A percentile compares a stretch with the other conserved stretches of the same genome.
Conservation (phyloP, 2,888 invertebrate genomes). For the Odontomyia ornata region DNA sequence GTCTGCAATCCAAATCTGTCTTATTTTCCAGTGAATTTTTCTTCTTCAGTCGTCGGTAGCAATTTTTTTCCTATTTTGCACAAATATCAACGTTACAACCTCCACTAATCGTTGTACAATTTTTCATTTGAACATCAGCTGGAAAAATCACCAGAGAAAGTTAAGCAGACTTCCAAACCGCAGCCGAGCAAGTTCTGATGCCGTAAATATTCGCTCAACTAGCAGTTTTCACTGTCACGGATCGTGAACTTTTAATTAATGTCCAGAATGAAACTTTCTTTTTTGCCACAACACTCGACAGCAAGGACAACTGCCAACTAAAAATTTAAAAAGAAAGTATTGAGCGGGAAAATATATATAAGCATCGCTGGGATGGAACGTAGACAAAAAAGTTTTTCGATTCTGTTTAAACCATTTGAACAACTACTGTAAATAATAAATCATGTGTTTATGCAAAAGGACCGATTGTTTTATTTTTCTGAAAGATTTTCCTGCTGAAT, state of each 20-base stretch:
- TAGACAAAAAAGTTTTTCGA: no score
- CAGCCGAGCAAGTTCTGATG: constrained; percentile 39
- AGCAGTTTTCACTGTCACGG: constrained; percentile 44
- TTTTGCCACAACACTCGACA: constrained; percentile 20
- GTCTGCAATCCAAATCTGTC: background rate
- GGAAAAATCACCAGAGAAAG: constrained; percentile 24
- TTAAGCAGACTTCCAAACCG: constrained; percentile 40
- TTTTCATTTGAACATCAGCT: constrained; percentile 23
- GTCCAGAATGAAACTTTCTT: constrained; percentile 36
- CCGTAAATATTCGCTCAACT: constrained; percentile 41
- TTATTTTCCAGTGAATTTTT: background rate
- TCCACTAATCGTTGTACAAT: constrained; percentile 15
- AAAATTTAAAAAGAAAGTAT: background rate
- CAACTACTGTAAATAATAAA: no score
- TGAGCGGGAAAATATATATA: background rate
- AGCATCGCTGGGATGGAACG: no score
- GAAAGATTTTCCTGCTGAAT: no score
- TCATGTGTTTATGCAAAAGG: no score
- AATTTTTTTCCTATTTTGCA: background rate
- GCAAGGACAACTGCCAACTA: background rate
- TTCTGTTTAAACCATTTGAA: no score
- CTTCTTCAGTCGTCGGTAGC: background rate
- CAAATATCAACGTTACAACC: constrained; percentile 9
- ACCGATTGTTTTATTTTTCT: no score
- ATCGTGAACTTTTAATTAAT: constrained; percentile 45